These are phyloP conservation scores for Reticulitermes speratus DNA, from an alignment of 1,140 invertebrate species.

Conservation along the genomic window DNA sequence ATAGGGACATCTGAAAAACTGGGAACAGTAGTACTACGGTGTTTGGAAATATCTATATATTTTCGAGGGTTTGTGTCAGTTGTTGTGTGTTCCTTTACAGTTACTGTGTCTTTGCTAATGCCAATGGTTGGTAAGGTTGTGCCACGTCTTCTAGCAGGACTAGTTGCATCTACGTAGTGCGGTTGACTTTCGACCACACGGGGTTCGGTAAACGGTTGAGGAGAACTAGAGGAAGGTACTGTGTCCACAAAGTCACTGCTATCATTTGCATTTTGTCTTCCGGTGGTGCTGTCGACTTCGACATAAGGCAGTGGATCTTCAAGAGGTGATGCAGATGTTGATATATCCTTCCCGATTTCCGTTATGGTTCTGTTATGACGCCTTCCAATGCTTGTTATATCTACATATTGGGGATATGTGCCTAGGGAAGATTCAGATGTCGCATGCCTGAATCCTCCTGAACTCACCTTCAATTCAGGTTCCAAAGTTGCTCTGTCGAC, in stretches of 20 bases:
- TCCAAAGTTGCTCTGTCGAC: not conserved
- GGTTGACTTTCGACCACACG: too few species aligned
- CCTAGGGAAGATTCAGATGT: too few species aligned
- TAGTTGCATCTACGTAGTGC: too few species aligned
- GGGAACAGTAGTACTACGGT: not conserved
- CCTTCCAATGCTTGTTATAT: not conserved
- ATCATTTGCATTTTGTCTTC: not conserved
- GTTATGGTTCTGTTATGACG: not conserved
- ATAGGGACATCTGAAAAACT: not conserved
- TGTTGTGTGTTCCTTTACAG: not conserved
- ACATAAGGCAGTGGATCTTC: not conserved
- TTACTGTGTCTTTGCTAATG: too few species aligned
- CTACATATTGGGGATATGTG: not conserved
- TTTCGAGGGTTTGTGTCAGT: not conserved
- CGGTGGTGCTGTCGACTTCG: not conserved
- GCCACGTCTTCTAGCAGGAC: too few species aligned
- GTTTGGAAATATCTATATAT: not conserved
- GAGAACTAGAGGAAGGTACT: too few species aligned
- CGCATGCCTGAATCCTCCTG: too few species aligned
- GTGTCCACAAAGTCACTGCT: not conserved
- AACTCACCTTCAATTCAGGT: constrained; percentile 20
- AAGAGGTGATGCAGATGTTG: too few species aligned
- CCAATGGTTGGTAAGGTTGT: too few species aligned
- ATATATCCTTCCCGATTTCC: not conserved
- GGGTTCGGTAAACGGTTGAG: too few species aligned